Evolutionary conservation across 2,888 invertebrate species (phyloP).

Genomic region (Ophion slaviceki): DNA sequence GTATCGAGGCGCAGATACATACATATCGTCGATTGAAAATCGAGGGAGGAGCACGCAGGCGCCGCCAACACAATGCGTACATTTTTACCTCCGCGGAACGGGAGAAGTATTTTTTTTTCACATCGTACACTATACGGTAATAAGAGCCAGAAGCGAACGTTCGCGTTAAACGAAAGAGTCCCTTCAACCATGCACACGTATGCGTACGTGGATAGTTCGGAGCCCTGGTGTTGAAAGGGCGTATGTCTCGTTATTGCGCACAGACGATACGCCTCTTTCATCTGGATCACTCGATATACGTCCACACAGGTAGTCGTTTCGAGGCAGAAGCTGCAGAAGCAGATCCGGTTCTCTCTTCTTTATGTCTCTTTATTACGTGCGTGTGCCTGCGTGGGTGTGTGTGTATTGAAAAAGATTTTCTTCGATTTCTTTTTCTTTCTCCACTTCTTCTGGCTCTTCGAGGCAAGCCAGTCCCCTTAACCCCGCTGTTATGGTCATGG

Average conservation of each 20-base stretch:
- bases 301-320: neutral
- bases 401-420: slow-evolving; percentile 55
- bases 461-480: slow-evolving; percentile 52
- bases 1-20: slow-evolving; percentile 1
- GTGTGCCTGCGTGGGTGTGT: slow-evolving; percentile 37
- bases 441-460: slow-evolving; percentile 52
- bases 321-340: slow-evolving; percentile 53
- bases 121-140: slow-evolving; percentile 37
- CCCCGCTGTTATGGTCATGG: slow-evolving; percentile 67
- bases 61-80: slow-evolving; percentile 66
- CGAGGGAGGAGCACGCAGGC: slow-evolving; percentile 58
- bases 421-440: slow-evolving; percentile 41
- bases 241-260: neutral
- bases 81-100: slow-evolving; percentile 48
- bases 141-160: slow-evolving; percentile 39
- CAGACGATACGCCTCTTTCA: slow-evolving; percentile 6
- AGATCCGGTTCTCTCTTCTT: slow-evolving; percentile 61
- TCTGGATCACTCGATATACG: neutral
- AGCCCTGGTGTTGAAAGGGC: neutral
- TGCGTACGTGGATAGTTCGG: neutral
- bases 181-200: slow-evolving; percentile 3
- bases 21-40: slow-evolving; percentile 57
- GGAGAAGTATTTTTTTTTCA: slow-evolving; percentile 13
- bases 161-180: slow-evolving; percentile 45
- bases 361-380: slow-evolving; percentile 52